Evolutionary conservation across 2,888 invertebrate species (phyloP).

Genomic region (Unio pictorum): DNA sequence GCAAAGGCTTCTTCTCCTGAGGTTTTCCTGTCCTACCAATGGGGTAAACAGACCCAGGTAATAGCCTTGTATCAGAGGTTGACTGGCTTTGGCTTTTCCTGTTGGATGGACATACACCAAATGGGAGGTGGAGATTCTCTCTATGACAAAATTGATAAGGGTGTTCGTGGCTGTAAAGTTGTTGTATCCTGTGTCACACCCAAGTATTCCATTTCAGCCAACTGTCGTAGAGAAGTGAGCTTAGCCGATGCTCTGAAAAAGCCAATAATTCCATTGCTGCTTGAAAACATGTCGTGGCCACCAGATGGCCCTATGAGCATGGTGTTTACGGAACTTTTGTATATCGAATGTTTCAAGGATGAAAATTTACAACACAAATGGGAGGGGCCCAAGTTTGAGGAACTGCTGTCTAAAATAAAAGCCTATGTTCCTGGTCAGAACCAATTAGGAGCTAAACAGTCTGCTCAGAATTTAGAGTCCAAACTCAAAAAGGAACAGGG

Average conservation of each 20-base stretch:
- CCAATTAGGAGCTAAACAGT: too few species aligned
- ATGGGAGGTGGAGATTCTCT: constrained; percentile 70
- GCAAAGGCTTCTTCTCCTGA: constrained; percentile 29
- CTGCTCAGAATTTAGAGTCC: too few species aligned
- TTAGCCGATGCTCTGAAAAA: constrained; percentile 66
- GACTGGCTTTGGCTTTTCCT: constrained; percentile 52
- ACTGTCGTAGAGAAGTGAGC: constrained; percentile 67
- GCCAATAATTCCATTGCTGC: constrained; percentile 63
- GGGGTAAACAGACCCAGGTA: constrained; percentile 66
- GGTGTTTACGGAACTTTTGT: constrained; percentile 63
- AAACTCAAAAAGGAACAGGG: background rate
- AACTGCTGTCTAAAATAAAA: constrained; percentile 40
- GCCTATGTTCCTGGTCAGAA: too few species aligned
- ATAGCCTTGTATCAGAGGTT: constrained; percentile 56
- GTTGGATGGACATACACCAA: constrained; percentile 69
- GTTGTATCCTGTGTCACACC: constrained; percentile 65
- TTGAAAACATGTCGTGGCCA: constrained; percentile 67
- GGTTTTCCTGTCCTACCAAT: constrained; percentile 68
- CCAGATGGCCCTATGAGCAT: constrained; percentile 68
- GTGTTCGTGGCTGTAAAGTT: constrained; percentile 58
- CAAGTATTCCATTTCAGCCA: constrained; percentile 66
- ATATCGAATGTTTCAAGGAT: constrained; percentile 56
- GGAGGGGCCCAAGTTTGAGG: constrained; percentile 51
- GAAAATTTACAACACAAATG: constrained; percentile 41
- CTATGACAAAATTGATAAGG: constrained; percentile 68